Percentiles rank a stretch among this genome's conserved stretches.
Conservation (phyloP, 2,888 invertebrate species). For the Pseudanteris insignis region DNA sequence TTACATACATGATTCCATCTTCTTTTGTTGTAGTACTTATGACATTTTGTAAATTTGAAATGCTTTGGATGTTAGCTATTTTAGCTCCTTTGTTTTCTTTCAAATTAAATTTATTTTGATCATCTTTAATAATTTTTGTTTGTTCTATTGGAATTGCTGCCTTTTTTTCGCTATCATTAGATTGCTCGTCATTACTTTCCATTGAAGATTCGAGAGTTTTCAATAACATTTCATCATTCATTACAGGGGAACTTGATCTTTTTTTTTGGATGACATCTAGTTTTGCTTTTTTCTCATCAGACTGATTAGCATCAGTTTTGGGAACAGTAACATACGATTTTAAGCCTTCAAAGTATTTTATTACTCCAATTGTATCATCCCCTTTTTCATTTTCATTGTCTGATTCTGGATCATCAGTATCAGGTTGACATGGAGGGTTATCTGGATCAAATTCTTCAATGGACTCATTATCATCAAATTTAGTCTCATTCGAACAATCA, state of each 20-base stretch:
- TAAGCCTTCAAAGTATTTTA: constrained; percentile 12
- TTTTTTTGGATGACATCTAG: background rate
- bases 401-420: constrained; percentile 46
- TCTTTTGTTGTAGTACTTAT: constrained; percentile 55
- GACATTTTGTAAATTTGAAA: constrained; percentile 55
- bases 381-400: constrained; percentile 36
- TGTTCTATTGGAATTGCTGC: background rate
- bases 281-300: background rate
- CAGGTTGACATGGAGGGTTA: constrained; percentile 53
- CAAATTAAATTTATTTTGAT: constrained; percentile 19
- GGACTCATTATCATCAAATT: constrained; percentile 54
- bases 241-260: constrained; percentile 1
- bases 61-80: constrained; percentile 6
- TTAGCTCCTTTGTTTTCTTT: constrained; percentile 29
- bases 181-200: constrained; percentile 30
- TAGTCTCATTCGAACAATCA: background rate
- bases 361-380: constrained; percentile 4
- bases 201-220: constrained; percentile 31
- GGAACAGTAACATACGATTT: constrained; percentile 25
- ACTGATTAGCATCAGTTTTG: constrained; percentile 1
- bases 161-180: constrained; percentile 17
- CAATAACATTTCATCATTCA: constrained; percentile 31
- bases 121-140: constrained; percentile 18
- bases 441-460: constrained; percentile 64
- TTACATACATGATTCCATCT: constrained; percentile 64